These are phyloP conservation scores for Pseudoatta argentina DNA, from an alignment of 1,140 invertebrate genomes.

Conservation along the genomic window DNA sequence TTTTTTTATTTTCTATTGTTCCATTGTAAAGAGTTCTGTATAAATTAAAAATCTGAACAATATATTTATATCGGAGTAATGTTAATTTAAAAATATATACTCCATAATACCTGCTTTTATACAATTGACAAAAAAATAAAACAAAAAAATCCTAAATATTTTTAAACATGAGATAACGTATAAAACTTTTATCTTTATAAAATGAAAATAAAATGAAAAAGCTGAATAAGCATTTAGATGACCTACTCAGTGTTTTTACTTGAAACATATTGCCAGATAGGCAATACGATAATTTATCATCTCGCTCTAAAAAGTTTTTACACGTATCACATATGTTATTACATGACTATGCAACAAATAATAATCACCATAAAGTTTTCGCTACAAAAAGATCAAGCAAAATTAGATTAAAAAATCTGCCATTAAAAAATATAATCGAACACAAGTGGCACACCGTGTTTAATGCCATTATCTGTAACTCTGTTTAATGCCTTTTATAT, in stretches of 20 bases:
- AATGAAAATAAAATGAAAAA: not conserved
- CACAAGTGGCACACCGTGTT: not conserved
- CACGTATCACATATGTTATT: not conserved
- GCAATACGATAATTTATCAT: not conserved
- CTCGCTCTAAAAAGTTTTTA: slow-evolving; percentile 2
- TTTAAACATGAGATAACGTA: not conserved
- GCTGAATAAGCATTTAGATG: not conserved
- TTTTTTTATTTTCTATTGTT: no score
- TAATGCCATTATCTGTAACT: not conserved
- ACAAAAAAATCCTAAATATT: not conserved
- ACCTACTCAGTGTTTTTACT: not conserved
- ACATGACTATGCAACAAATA: not conserved
- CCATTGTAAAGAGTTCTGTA: no score
- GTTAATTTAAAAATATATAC: no score
- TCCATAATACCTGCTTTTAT: no score
- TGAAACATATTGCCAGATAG: not conserved
- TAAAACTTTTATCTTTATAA: not conserved
- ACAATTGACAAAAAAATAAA: no score
- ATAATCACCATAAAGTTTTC: slow-evolving; percentile 2
- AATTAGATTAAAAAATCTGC: not conserved
- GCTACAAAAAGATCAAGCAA: not conserved
- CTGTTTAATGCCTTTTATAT: slow-evolving; percentile 6
- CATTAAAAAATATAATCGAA: not conserved
- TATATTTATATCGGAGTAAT: no score
- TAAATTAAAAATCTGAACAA: no score